phyloP scores from a whole-genome alignment of 2,797 vertebrate species.

The Sebastes baramenuke region DNA sequence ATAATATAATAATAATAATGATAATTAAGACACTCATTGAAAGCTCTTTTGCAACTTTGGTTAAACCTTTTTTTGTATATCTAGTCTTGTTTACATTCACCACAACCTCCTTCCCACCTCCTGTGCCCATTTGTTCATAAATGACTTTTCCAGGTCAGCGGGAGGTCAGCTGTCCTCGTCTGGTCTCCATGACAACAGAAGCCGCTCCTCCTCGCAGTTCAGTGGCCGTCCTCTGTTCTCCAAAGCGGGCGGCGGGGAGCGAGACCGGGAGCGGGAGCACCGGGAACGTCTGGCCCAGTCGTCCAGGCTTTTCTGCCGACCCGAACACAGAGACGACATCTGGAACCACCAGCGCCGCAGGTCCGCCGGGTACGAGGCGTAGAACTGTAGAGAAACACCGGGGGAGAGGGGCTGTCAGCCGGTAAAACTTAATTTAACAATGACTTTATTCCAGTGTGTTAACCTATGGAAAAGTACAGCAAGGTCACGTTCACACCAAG shows the following conservation, averaged over 20 bases:
- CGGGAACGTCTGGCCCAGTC: conserved; percentile 72
- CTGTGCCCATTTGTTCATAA: background rate
- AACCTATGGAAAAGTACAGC: conserved; percentile 40
- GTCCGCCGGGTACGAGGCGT: conserved; percentile 70
- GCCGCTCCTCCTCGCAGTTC: conserved; percentile 58
- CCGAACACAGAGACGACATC: conserved; percentile 78
- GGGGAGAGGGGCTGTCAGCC: background rate
- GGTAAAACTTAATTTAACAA: background rate
- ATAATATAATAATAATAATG: background rate
- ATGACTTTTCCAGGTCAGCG: conserved; percentile 62
- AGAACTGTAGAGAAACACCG: conserved; percentile 12
- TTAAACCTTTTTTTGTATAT: background rate
- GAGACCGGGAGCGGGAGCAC: conserved; percentile 57
- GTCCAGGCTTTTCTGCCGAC: conserved; percentile 76
- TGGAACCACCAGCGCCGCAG: conserved; percentile 76
- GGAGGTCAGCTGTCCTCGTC: conserved; percentile 71
- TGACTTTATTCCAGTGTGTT: conserved; percentile 20
- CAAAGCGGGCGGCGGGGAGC: conserved; percentile 6
- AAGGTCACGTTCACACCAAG: background rate
- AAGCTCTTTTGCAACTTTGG: background rate
- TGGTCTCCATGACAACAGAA: conserved; percentile 63
- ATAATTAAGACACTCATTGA: background rate
- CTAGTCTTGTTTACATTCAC: background rate
- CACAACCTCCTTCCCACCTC: background rate
- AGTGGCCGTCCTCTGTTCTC: conserved; percentile 9